Percentiles rank a stretch among this genome's conserved stretches.
Evolutionary conservation across 2,797 vertebrate genomes (phyloP).

Genomic region (Pelochelys cantorii): DNA sequence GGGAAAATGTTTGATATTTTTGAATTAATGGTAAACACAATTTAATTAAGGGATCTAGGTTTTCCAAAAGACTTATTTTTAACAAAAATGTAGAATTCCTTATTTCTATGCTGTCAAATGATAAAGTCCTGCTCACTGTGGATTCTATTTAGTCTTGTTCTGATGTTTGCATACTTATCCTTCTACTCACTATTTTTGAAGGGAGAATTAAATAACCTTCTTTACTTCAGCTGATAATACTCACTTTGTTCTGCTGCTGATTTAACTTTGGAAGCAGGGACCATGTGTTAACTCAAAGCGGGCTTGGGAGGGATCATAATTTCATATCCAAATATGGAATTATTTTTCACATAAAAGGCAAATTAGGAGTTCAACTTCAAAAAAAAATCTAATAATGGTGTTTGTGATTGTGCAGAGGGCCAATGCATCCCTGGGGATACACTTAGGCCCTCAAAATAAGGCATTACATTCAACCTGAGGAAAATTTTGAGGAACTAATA

Average conservation of each 20-base stretch:
- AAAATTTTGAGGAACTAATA: background rate
- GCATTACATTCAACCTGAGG: background rate
- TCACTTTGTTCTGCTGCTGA: slow-evolving; percentile 15
- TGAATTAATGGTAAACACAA: background rate
- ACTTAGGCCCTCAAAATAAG: background rate
- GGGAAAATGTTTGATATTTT: background rate
- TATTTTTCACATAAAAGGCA: background rate
- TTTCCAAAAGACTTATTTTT: background rate
- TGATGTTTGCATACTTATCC: background rate
- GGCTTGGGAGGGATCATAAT: background rate
- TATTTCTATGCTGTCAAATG: background rate
- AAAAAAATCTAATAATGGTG: background rate
- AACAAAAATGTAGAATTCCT: background rate
- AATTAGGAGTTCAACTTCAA: background rate
- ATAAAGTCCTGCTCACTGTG: background rate
- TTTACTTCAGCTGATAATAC: background rate
- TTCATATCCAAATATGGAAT: slow-evolving; percentile 10
- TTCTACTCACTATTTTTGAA: background rate
- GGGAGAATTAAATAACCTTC: background rate
- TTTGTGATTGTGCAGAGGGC: background rate
- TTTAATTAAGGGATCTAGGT: background rate
- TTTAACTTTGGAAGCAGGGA: background rate
- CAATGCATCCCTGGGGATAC: background rate
- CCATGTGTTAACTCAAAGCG: background rate
- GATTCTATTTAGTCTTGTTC: background rate